These are phyloP conservation scores for Eurystomus glaucurus DNA, from an alignment of 2,797 vertebrate genomes.

Conservation along the genomic window DNA sequence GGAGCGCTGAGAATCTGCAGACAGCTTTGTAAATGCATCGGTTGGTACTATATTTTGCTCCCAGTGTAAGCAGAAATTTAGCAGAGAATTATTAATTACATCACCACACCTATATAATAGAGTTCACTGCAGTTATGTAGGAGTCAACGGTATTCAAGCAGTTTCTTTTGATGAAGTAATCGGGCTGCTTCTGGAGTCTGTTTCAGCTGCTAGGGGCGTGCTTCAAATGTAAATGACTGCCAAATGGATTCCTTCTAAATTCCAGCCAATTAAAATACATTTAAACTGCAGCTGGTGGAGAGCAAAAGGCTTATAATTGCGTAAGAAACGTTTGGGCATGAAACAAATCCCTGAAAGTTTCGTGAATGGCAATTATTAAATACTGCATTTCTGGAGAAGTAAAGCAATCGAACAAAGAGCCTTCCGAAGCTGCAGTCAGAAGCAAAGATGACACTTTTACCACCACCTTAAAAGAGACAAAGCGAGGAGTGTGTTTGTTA, in stretches of 20 bases:
- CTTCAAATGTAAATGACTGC: constrained; percentile 90
- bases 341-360: constrained; percentile 77
- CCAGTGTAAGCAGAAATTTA: constrained; percentile 69
- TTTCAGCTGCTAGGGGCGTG: constrained; percentile 90
- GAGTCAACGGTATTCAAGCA: constrained; percentile 78
- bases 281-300: constrained; percentile 85
- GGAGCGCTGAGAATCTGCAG: constrained; percentile 21
- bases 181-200: constrained; percentile 80
- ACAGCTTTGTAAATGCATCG: neutral
- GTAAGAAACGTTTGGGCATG: constrained; percentile 70
- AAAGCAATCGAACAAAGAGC: constrained; percentile 66
- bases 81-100: constrained; percentile 79
- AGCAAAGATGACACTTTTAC: constrained; percentile 80
- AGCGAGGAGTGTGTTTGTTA: constrained; percentile 78
- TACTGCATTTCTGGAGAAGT: constrained; percentile 26
- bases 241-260: constrained; percentile 88
- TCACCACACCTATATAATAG: constrained; percentile 66
- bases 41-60: constrained; percentile 11
- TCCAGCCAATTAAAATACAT: constrained; percentile 86
- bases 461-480: constrained; percentile 79
- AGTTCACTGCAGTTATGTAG: constrained; percentile 77
- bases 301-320: constrained; percentile 69
- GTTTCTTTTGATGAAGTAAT: constrained; percentile 85
- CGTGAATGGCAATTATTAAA: constrained; percentile 69
- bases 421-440: constrained; percentile 64